Evolutionary conservation across 2,113 vertebrate genomes (phyloP).

Genomic region (Centropus bengalensis): DNA sequence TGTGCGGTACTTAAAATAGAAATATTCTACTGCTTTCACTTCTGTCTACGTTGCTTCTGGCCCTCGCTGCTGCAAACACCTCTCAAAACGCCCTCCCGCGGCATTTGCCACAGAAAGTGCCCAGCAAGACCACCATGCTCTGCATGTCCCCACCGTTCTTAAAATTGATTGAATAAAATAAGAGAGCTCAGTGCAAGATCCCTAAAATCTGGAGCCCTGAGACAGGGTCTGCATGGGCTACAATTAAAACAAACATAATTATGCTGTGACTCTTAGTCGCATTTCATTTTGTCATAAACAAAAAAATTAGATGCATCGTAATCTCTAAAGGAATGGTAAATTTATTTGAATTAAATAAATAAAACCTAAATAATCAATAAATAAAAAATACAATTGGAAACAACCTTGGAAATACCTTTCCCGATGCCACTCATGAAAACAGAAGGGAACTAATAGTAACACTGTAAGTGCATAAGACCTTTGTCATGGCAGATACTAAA

Average conservation of each 20-base stretch:
- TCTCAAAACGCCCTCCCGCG: neutral
- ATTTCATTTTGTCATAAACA: neutral
- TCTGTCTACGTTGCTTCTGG: neutral
- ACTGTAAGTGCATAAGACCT: neutral
- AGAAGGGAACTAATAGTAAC: neutral
- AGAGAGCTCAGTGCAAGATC: neutral
- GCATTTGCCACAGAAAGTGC: neutral
- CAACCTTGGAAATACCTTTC: neutral
- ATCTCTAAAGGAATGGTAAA: too few relatives aligned
- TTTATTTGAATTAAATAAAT: too few relatives aligned
- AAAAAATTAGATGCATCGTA: neutral
- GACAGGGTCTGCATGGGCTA: neutral
- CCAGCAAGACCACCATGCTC: neutral
- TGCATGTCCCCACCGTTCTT: neutral
- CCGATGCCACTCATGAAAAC: neutral
- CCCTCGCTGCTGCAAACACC: neutral
- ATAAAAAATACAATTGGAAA: neutral
- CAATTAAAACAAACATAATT: neutral
- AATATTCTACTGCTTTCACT: neutral
- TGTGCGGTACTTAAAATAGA: fast-evolving
- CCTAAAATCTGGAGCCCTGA: neutral
- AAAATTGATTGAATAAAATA: neutral
- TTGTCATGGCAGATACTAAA: neutral
- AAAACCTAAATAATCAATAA: too few relatives aligned
- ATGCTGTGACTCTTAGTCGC: neutral